Evolutionary conservation across 2,113 vertebrate species (phyloP).

Genomic region (Kryptolebias marmoratus): DNA sequence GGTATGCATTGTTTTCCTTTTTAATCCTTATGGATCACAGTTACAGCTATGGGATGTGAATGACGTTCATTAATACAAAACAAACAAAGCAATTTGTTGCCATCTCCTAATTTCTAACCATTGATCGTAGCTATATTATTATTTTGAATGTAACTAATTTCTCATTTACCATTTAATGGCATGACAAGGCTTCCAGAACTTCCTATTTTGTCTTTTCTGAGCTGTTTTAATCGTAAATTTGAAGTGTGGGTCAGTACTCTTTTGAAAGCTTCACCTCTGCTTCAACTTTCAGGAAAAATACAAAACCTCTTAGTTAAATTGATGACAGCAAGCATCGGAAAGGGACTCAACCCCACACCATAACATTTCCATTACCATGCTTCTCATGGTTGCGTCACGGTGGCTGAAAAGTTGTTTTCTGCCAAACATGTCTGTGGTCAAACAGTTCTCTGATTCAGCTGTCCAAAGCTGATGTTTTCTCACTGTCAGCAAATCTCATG

Average conservation of each 20-base stretch:
- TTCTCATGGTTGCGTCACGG: background rate
- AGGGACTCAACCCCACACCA: background rate
- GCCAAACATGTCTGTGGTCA: background rate
- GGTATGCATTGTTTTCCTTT: no score
- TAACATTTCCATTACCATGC: background rate
- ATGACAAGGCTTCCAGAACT: no score
- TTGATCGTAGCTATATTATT: background rate
- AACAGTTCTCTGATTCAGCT: no score
- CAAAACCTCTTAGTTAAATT: background rate
- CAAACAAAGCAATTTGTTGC: background rate
- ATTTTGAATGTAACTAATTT: no score
- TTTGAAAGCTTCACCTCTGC: background rate
- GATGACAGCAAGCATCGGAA: background rate
- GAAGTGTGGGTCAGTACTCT: no score
- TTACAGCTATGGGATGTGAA: background rate
- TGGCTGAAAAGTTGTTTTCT: background rate
- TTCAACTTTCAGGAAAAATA: background rate
- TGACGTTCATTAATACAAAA: background rate
- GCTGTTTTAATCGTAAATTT: no score
- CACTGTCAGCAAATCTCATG: no score
- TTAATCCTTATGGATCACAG: no score
- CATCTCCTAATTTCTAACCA: background rate
- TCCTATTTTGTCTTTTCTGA: no score
- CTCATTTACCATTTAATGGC: no score
- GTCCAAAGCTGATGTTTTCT: no score